These are phyloP conservation scores for Yponomeuta malinellus DNA, from an alignment of 2,888 invertebrate species.

Conservation along the genomic window DNA sequence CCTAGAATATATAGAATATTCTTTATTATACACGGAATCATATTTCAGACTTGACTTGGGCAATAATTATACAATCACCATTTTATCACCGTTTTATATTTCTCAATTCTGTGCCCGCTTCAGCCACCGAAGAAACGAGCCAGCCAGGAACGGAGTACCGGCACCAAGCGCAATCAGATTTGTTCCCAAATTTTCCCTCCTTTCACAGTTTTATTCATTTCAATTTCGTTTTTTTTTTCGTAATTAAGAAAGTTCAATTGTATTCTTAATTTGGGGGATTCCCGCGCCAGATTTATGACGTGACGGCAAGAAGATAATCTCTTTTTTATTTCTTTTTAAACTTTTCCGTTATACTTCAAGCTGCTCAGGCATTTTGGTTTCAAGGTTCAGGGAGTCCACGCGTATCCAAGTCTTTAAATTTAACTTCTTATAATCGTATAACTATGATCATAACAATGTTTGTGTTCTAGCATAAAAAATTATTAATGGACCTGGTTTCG, in stretches of 20 bases:
- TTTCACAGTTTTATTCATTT: conserved; percentile 19
- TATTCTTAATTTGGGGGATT: conserved; percentile 33
- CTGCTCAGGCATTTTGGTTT: background rate
- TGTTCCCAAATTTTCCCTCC: background rate
- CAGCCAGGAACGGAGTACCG: background rate
- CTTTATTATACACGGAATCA: no score
- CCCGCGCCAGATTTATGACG: conserved; percentile 23
- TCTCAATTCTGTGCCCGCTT: no score
- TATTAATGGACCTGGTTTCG: no score
- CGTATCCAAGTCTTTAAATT: no score
- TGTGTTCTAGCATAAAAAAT: no score
- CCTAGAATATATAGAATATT: no score
- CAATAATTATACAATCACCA: no score
- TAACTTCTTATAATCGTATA: no score
- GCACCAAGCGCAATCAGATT: background rate
- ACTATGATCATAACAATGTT: no score
- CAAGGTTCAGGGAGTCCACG: no score
- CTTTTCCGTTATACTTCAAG: background rate
- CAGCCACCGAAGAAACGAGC: background rate
- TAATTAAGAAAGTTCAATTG: conserved; percentile 41
- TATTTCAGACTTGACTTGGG: no score
- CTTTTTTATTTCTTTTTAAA: conserved; percentile 1
- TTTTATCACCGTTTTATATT: no score
- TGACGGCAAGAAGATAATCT: conserved; percentile 3
- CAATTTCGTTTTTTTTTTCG: conserved; percentile 23